Percentiles rank a stretch among this genome's conserved stretches.
phyloP scores from a whole-genome alignment of 2,888 invertebrate genomes.

The Ditylenchus weischeri region DNA sequence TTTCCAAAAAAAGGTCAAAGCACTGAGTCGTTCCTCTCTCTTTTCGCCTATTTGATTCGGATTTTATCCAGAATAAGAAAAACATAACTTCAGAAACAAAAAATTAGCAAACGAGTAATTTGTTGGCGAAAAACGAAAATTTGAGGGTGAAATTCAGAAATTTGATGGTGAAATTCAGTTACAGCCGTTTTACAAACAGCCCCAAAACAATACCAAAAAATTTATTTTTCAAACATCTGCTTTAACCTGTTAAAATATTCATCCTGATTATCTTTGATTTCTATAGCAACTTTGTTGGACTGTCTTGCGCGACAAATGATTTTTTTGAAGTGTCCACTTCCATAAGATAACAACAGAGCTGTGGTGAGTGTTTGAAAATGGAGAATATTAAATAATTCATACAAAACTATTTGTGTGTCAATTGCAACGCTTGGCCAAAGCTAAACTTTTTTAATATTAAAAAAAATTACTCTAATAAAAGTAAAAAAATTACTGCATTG shows the following conservation, averaged over 20 bases:
- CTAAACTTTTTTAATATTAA: background rate
- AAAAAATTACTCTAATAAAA: background rate
- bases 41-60: too few species aligned
- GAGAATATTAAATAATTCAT: background rate
- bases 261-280: background rate
- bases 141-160: too few species aligned
- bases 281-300: background rate
- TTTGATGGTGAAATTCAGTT: too few species aligned
- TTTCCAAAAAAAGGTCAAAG: too few species aligned
- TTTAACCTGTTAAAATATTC: background rate
- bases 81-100: too few species aligned
- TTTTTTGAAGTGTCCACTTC: background rate
- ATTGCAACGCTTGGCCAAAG: background rate
- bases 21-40: too few species aligned
- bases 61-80: too few species aligned
- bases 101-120: too few species aligned
- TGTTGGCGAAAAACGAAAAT: too few species aligned
- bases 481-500: background rate
- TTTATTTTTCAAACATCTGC: slow-evolving; percentile 4
- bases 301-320: background rate
- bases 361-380: background rate
- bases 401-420: background rate
- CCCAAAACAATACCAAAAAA: too few species aligned
- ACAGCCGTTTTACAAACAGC: too few species aligned
- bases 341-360: background rate